These are phyloP conservation scores for Eremophila alpestris DNA, from an alignment of 2,797 vertebrate genomes.

Conservation along the genomic window DNA sequence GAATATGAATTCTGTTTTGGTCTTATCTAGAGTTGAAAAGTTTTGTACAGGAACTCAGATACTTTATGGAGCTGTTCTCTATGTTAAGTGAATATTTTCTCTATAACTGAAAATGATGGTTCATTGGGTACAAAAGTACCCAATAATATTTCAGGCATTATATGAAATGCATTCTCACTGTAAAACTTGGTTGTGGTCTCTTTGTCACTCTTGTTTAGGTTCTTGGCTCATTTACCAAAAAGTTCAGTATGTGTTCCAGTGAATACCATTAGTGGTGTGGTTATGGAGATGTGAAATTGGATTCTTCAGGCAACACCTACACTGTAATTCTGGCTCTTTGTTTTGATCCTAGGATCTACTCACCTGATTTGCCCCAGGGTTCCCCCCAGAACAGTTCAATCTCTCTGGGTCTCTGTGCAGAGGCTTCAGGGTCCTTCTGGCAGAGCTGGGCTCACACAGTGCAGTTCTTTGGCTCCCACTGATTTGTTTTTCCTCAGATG, in stretches of 20 bases:
- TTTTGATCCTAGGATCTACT: not conserved
- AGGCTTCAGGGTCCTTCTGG: not conserved
- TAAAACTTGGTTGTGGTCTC: not conserved
- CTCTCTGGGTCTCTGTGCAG: not conserved
- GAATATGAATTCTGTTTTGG: not conserved
- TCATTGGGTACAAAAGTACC: not conserved
- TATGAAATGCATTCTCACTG: not conserved
- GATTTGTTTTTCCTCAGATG: not conserved
- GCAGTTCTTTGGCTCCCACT: not conserved
- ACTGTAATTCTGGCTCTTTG: not conserved
- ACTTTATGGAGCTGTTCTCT: not conserved
- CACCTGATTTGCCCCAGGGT: not conserved
- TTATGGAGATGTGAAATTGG: not conserved
- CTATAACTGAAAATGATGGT: not conserved
- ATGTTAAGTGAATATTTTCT: not conserved
- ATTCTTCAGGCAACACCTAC: not conserved
- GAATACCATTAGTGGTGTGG: not conserved
- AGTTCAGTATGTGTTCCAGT: not conserved
- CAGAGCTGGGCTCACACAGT: not conserved
- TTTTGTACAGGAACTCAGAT: not conserved
- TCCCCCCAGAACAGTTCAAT: not conserved
- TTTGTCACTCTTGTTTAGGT: not conserved
- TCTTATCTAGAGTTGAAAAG: not conserved
- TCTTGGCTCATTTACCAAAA: not conserved
- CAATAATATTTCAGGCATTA: not conserved